Percentiles rank a stretch among this genome's conserved stretches.
Evolutionary conservation across 2,888 invertebrate species (phyloP).

Genomic region (Cylloceria caligata): DNA sequence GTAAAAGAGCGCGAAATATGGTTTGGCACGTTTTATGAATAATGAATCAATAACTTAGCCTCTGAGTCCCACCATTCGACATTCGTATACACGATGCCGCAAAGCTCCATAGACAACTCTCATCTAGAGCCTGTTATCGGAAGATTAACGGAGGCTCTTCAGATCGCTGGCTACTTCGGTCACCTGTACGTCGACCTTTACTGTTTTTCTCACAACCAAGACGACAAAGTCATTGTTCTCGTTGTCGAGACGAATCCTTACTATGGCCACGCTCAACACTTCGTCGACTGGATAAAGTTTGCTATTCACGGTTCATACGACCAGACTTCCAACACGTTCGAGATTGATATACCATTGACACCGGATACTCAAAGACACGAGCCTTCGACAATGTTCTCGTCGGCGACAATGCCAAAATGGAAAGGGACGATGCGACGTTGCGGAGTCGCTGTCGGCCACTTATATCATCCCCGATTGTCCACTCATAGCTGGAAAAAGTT

Average conservation of each 20-base stretch:
- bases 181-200: slow-evolving; percentile 70
- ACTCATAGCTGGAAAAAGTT: slow-evolving; percentile 67
- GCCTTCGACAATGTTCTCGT: slow-evolving; percentile 31
- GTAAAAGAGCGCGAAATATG: neutral
- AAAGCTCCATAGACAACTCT: slow-evolving; percentile 67
- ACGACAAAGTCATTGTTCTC: slow-evolving; percentile 62
- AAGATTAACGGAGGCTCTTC: slow-evolving; percentile 65
- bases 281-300: slow-evolving; percentile 73
- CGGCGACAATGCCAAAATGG: slow-evolving; percentile 49
- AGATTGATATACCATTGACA: slow-evolving; percentile 36
- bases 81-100: slow-evolving; percentile 70
- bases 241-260: slow-evolving; percentile 69
- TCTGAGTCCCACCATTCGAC: slow-evolving; percentile 56
- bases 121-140: slow-evolving; percentile 65
- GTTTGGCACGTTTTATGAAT: neutral
- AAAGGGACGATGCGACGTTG: slow-evolving; percentile 69
- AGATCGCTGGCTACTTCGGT: slow-evolving; percentile 72
- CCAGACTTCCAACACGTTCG: slow-evolving; percentile 58
- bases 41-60: neutral
- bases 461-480: slow-evolving; percentile 68
- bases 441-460: slow-evolving; percentile 65
- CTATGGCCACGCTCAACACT: slow-evolving; percentile 71
- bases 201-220: slow-evolving; percentile 64
- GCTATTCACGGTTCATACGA: slow-evolving; percentile 71
- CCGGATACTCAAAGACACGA: slow-evolving; percentile 35